Conservation (phyloP, 2,888 invertebrate species). For the Magallana nippona region DNA sequence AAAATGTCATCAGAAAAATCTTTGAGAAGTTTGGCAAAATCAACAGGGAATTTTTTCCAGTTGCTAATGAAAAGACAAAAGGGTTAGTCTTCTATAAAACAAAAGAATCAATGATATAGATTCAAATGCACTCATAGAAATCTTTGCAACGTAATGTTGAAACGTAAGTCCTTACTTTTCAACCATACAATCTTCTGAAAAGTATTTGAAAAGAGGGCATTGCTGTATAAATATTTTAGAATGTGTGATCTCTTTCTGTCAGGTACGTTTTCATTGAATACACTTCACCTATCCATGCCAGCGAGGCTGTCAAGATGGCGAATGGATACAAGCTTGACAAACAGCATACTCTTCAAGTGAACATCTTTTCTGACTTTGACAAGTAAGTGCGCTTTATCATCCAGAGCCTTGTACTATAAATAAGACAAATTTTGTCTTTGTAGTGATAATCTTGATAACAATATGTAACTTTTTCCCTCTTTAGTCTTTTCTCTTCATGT, state of each 20-base stretch:
- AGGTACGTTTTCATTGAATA: slow-evolving; percentile 95
- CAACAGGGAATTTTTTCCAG: slow-evolving; percentile 93
- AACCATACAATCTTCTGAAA: no score
- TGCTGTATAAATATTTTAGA: no score
- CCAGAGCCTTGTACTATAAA: not conserved
- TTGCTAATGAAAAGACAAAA: slow-evolving; percentile 91
- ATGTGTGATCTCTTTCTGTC: slow-evolving; percentile 50
- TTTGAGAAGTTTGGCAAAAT: slow-evolving; percentile 92
- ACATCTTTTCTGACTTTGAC: slow-evolving; percentile 96
- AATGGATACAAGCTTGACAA: slow-evolving; percentile 98
- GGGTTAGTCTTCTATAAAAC: slow-evolving; percentile 82
- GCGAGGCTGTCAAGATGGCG: slow-evolving; percentile 91
- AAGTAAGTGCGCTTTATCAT: slow-evolving; percentile 84
- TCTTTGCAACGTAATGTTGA: no score
- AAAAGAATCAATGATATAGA: no score
- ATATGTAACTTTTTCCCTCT: no score
- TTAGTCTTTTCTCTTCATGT: not conserved
- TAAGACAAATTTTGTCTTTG: no score
- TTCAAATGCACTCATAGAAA: no score
- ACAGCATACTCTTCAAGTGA: slow-evolving; percentile 95
- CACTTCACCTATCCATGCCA: slow-evolving; percentile 89
- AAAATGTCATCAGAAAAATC: slow-evolving; percentile 93
- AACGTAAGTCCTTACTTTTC: no score
- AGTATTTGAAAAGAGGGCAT: no score
- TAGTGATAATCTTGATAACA: no score